phyloP scores from a whole-genome alignment of 92 coral and sea anemone species.

The Epizoanthus ramosus region DNA sequence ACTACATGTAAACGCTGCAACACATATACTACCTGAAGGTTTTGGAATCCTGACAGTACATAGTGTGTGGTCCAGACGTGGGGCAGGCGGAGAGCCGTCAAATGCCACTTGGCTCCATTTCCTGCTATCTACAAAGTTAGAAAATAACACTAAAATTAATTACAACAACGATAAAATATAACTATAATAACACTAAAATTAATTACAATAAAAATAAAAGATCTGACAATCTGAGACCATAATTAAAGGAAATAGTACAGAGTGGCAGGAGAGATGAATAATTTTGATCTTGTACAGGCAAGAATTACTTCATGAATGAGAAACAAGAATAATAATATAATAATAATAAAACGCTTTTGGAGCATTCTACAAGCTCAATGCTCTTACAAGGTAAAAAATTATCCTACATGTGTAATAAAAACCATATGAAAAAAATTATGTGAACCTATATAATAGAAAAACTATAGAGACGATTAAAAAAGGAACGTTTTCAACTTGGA shows the following conservation, averaged over 20 bases:
- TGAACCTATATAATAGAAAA: too few relatives aligned
- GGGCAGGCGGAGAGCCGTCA: conserved; percentile 84
- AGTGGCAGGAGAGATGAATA: background rate
- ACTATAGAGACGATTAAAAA: too few relatives aligned
- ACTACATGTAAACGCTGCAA: background rate
- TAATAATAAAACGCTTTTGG: too few relatives aligned
- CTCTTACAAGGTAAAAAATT: too few relatives aligned
- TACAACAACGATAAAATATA: too few relatives aligned
- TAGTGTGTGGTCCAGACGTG: conserved; percentile 95
- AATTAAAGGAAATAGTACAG: background rate
- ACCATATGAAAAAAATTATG: too few relatives aligned
- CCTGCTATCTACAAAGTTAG: conserved; percentile 51
- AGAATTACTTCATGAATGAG: background rate
- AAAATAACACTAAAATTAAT: background rate
- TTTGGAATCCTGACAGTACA: conserved; percentile 68
- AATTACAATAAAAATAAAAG: too few relatives aligned
- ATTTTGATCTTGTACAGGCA: background rate
- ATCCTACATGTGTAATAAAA: too few relatives aligned
- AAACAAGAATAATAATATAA: background rate
- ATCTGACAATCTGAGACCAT: too few relatives aligned
- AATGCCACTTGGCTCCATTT: conserved; percentile 64
- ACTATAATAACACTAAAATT: too few relatives aligned
- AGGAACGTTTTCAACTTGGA: too few relatives aligned
- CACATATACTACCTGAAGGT: conserved; percentile 50
- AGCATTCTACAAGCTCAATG: too few relatives aligned